These are phyloP conservation scores for Pandion haliaetus DNA, from an alignment of 2,113 vertebrate species.

Conservation along the genomic window DNA sequence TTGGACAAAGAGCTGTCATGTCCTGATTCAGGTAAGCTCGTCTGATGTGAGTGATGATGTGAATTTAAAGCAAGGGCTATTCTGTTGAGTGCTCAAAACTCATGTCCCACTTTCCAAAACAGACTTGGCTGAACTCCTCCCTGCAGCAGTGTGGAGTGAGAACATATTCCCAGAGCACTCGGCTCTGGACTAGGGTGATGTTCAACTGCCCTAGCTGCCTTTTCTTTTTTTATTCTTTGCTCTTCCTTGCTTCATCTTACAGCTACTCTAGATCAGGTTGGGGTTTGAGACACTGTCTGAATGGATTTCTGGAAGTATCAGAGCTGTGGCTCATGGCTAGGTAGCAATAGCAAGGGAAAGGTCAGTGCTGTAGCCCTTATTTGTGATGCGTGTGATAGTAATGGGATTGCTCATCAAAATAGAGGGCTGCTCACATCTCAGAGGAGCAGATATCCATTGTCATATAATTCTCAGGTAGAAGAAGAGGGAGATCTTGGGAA, in stretches of 20 bases:
- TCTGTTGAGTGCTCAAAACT: neutral
- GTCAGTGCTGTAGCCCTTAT: neutral
- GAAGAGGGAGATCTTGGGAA: neutral
- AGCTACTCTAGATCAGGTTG: accelerated
- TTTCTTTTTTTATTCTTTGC: neutral
- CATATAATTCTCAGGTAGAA: neutral
- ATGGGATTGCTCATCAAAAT: neutral
- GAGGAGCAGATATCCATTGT: neutral
- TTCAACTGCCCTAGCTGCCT: neutral
- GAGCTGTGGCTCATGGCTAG: neutral
- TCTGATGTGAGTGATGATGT: neutral
- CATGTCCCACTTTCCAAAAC: neutral
- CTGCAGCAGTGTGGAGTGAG: neutral
- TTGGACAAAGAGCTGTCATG: neutral
- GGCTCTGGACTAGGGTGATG: neutral
- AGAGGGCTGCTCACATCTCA: neutral
- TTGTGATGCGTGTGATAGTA: accelerated
- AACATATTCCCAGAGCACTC: neutral
- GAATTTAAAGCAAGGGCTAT: neutral
- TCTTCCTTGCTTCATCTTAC: neutral
- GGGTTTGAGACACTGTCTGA: neutral
- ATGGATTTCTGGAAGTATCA: neutral
- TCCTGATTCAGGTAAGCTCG: neutral
- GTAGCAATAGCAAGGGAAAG: neutral
- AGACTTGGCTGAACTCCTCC: neutral